Conservation (phyloP, 2,888 invertebrate genomes). For the Heterodera filipjevi region DNA sequence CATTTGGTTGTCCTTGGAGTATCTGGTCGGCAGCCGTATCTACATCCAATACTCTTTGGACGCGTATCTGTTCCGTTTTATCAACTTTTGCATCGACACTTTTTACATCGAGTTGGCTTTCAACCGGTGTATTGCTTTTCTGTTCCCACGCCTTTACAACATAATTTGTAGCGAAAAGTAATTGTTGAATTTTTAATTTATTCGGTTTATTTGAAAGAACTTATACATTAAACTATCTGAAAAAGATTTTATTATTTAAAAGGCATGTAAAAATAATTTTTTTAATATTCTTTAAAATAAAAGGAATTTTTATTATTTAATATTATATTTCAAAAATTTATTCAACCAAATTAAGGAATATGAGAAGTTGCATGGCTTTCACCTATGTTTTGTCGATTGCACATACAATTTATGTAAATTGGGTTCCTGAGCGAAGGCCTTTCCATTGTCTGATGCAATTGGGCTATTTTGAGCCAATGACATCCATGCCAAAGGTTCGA, state of each 20-base stretch:
- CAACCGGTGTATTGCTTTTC: constrained; percentile 11
- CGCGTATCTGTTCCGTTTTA: constrained; percentile 16
- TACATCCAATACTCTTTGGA: background rate
- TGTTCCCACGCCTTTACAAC: constrained; percentile 15
- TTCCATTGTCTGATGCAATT: constrained; percentile 24
- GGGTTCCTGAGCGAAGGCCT: constrained; percentile 6
- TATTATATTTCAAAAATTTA: background rate
- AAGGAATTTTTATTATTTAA: background rate
- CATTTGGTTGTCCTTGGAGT: constrained; percentile 20
- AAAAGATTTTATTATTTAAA: too few relatives aligned
- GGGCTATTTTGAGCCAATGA: constrained; percentile 21
- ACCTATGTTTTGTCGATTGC: background rate
- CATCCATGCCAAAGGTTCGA: constrained; percentile 8
- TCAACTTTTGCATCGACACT: constrained; percentile 26
- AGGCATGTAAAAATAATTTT: background rate
- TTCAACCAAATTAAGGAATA: constrained; percentile 1
- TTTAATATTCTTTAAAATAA: background rate
- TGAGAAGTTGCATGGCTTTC: background rate
- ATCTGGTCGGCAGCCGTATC: background rate
- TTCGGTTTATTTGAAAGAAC: background rate
- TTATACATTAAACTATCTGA: too few relatives aligned
- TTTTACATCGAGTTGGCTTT: constrained; percentile 25
- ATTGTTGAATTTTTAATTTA: background rate
- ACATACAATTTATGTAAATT: constrained; percentile 24
- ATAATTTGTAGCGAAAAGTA: constrained; percentile 17